Percentiles rank a stretch among this genome's conserved stretches.
These are phyloP conservation scores for Hypsibius dujardini DNA, from an alignment of 1,140 invertebrate genomes.

Conservation along the genomic window DNA sequence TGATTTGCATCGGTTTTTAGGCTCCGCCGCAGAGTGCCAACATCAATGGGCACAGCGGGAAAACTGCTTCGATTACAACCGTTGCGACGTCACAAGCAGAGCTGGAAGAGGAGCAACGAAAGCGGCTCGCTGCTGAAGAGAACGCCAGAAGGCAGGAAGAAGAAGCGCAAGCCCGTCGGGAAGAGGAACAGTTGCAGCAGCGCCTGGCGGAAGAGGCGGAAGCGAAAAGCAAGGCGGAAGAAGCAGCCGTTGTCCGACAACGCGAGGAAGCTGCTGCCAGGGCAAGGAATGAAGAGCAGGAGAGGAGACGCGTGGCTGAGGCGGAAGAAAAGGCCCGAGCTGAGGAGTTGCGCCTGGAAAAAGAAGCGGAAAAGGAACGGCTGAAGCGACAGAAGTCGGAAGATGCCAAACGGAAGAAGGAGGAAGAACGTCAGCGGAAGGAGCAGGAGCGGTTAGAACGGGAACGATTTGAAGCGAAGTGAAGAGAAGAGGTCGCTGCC, in stretches of 20 bases:
- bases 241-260: constrained; percentile 2
- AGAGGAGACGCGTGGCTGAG: not conserved
- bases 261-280: not conserved
- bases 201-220: not conserved
- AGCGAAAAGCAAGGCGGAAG: not conserved
- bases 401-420: not conserved
- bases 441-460: not conserved
- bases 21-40: no score
- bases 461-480: not conserved
- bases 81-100: no score
- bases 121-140: no score
- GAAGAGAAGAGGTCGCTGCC: not conserved
- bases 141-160: no score
- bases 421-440: not conserved
- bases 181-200: not conserved
- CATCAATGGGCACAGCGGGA: no score
- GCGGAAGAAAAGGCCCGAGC: not conserved
- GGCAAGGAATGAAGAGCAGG: not conserved
- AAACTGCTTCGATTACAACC: no score
- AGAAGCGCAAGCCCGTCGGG: not conserved
- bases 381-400: not conserved
- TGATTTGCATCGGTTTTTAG: no score
- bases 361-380: constrained; percentile 9
- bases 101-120: no score
- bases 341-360: not conserved